Evolutionary conservation across 2,797 vertebrate species (phyloP), one percentile per base, ranked within the genome.

Genomic region (Myiotriccus ornatus): DNA sequence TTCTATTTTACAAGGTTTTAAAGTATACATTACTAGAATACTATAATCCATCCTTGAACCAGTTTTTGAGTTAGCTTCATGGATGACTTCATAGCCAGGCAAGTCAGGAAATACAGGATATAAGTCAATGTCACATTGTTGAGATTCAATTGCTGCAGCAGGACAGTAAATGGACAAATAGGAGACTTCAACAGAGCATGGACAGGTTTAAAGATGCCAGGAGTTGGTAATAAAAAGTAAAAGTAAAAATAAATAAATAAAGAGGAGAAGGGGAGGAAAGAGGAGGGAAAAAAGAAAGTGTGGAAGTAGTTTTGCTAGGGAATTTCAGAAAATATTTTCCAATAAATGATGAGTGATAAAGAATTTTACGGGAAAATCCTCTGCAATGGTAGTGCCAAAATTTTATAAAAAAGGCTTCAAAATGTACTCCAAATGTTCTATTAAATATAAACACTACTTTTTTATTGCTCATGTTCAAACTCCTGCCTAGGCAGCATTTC

Each of bases 211-310:
- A 47, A 41, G n/a, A 56, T 16, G 35, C 4, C 37, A 77, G 27
- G 9, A 47, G 9, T 0, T 47, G 37, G 27, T 10, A 60, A 0
- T 8, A 9, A 35, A 70, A 49, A 62, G 27, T 20, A 39, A 32
- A 74, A 74, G 35, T 8, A 55, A 67, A 18, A 25, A 12, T 11
- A 59, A 28, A n/a, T 6, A 10, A 20, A 14, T 2, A 5, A 3
- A 1, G 19, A 53, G 6, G 2, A 28, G 20, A 10, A 4, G 4
- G 4, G 7, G 3, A 6, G 5, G 12, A 49, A 49, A 62, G 6
- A 20, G 10, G 22, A 16, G 3, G 7, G 6, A 9, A n/a, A 9
- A 14, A 39, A 74, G 32, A 10, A 6, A 30, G 17, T 7, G 11
- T 11, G 25, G 10, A 12, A 21, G 20, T 17, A 77, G 24, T 41